Evolutionary conservation across 1,140 invertebrate genomes (phyloP).

Genomic region (Drosophila ananassae): DNA sequence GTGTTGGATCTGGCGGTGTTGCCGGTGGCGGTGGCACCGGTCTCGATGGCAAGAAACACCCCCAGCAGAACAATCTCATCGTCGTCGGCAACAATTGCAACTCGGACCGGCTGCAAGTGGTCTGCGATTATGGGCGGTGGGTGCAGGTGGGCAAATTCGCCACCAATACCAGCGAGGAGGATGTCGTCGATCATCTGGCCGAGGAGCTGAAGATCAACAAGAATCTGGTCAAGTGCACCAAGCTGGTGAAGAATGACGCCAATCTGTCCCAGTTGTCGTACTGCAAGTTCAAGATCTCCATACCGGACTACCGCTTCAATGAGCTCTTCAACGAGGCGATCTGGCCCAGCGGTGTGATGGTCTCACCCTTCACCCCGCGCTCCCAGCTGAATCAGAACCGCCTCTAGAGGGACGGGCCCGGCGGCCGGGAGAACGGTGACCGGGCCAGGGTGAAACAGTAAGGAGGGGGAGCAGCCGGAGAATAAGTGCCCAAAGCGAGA

Average conservation of each 20-base stretch:
- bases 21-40: conserved; percentile 35
- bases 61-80: conserved; percentile 78
- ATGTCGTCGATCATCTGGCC: conserved; percentile 78
- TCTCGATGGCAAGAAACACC: conserved; percentile 75
- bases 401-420: conserved; percentile 63
- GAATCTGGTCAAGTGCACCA: conserved; percentile 81
- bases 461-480: background rate
- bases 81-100: conserved; percentile 82
- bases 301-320: conserved; percentile 82
- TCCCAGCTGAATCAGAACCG: conserved; percentile 82
- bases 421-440: conserved; percentile 45
- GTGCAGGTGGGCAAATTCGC: conserved; percentile 82
- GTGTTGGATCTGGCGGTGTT: conserved; percentile 18
- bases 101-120: conserved; percentile 82
- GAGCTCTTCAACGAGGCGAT: conserved; percentile 83
- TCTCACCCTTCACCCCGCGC: conserved; percentile 79
- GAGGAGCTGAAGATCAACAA: conserved; percentile 82
- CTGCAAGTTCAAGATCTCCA: conserved; percentile 82
- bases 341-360: conserved; percentile 83
- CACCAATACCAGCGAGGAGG: conserved; percentile 80
- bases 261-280: conserved; percentile 80
- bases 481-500: conserved; percentile 3
- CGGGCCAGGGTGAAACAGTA: conserved; percentile 53
- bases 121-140: conserved; percentile 80
- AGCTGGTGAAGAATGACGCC: conserved; percentile 81